Conservation (phyloP, 2,888 invertebrate species). For the Drosophila meridionalis region DNA sequence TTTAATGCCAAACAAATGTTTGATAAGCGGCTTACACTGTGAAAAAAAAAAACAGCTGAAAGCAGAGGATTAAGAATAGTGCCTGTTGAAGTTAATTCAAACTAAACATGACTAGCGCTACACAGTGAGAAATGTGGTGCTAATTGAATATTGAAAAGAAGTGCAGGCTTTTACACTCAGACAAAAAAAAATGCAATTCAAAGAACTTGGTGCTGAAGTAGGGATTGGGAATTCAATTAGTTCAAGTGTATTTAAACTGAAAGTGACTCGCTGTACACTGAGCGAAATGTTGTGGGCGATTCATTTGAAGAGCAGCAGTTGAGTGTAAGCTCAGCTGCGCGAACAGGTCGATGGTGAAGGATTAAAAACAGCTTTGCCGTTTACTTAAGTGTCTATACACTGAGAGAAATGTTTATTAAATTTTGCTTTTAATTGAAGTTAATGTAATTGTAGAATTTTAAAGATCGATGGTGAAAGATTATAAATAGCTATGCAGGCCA, state of each 20-base stretch:
- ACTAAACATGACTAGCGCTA: background rate
- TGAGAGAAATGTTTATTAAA: background rate
- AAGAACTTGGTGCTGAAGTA: background rate
- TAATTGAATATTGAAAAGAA: background rate
- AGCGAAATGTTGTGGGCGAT: background rate
- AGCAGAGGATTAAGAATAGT: background rate
- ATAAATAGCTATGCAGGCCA: no score
- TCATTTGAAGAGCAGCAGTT: background rate
- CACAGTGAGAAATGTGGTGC: background rate
- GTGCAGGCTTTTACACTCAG: background rate
- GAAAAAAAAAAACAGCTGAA: background rate
- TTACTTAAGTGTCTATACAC: background rate
- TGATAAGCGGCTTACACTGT: background rate
- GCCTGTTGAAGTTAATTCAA: background rate
- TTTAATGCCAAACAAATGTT: background rate
- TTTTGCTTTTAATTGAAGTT: background rate
- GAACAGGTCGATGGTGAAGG: background rate
- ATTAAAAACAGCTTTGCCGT: background rate
- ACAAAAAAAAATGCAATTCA: background rate
- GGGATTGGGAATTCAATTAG: background rate
- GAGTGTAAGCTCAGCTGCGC: background rate
- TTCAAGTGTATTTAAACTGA: background rate
- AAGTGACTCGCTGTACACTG: constrained; percentile 4
- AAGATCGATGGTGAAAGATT: no score
- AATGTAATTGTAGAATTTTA: no score